Conservation (phyloP, 2,797 vertebrate genomes). For the Sebastes flavidus region DNA sequence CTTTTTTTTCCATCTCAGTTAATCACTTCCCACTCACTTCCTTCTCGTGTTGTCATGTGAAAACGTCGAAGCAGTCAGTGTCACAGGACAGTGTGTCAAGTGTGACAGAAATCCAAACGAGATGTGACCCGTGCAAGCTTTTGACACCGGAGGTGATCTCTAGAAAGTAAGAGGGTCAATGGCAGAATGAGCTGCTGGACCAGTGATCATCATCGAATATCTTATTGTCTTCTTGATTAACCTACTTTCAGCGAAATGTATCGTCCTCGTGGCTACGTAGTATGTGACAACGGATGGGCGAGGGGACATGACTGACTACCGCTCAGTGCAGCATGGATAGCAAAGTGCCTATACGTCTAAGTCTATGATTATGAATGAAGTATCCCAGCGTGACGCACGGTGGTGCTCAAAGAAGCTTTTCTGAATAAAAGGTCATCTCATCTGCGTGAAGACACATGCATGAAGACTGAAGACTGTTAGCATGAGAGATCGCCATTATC, state of each 20-base stretch:
- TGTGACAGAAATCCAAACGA: background rate
- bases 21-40: constrained; percentile 23
- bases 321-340: background rate
- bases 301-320: background rate
- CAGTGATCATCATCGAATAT: background rate
- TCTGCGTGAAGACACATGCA: background rate
- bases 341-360: background rate
- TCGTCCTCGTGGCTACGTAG: background rate
- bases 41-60: background rate
- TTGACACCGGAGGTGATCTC: background rate
- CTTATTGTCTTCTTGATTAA: background rate
- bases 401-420: background rate
- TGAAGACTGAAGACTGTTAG: background rate
- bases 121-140: background rate
- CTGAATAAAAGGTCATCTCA: background rate
- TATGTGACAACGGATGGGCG: background rate
- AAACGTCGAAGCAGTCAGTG: background rate
- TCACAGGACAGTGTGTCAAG: background rate
- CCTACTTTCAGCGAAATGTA: background rate
- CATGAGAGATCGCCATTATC: background rate
- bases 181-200: background rate
- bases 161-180: background rate
- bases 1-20: constrained; percentile 20
- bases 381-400: background rate
- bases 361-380: background rate